Conservation (phyloP, 1,140 invertebrate genomes). For the Orchesella cincta region DNA sequence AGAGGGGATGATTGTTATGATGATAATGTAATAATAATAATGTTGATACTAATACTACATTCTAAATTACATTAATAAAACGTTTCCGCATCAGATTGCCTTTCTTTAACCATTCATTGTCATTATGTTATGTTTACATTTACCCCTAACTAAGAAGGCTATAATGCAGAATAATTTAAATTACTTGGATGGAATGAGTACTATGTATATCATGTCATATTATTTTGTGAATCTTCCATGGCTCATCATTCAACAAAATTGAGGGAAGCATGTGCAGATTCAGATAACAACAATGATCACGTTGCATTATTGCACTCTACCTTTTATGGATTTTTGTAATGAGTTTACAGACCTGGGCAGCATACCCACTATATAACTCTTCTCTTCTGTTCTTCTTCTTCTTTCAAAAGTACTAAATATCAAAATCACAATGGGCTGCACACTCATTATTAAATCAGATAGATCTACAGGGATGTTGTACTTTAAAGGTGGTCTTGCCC, state of each 20-base stretch:
- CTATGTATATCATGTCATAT: background rate
- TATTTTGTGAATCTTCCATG: background rate
- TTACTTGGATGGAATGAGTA: no score
- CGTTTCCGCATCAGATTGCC: no score
- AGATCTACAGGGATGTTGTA: background rate
- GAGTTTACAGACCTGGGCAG: background rate
- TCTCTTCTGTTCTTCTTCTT: background rate
- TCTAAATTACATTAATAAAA: no score
- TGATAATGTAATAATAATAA: no score
- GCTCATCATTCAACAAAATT: background rate
- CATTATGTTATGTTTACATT: no score
- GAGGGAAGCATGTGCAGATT: no score
- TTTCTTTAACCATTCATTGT: no score
- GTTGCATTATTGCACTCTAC: slow-evolving; percentile 2
- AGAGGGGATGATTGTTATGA: no score
- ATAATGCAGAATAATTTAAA: no score
- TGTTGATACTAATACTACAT: no score
- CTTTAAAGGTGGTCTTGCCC: background rate
- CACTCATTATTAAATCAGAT: background rate
- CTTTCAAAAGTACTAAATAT: no score
- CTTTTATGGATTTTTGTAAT: slow-evolving; percentile 1
- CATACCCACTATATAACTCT: background rate
- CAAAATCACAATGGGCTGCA: background rate
- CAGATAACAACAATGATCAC: background rate
- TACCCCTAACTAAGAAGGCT: no score